These are phyloP conservation scores for Polyploca ridens DNA, from an alignment of 2,888 invertebrate genomes.

Conservation along the genomic window DNA sequence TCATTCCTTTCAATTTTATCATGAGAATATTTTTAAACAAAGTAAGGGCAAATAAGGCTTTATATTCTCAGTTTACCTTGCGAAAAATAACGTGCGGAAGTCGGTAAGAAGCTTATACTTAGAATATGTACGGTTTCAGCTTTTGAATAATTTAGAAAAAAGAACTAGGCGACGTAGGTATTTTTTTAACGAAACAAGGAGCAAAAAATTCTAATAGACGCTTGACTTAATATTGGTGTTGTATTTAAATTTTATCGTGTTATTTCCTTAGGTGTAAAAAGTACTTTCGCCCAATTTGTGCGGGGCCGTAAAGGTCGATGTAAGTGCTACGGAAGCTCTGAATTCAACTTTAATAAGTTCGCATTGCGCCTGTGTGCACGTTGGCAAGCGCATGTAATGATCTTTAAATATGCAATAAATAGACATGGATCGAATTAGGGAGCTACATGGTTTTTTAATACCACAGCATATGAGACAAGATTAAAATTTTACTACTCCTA, in stretches of 20 bases:
- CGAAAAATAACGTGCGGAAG: not conserved
- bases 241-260: slow-evolving; percentile 17
- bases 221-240: slow-evolving; percentile 6
- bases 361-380: slow-evolving; percentile 60
- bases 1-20: not conserved
- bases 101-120: not conserved
- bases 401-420: slow-evolving; percentile 47
- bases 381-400: slow-evolving; percentile 41
- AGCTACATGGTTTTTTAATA: too few relatives aligned
- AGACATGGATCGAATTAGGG: slow-evolving; percentile 33
- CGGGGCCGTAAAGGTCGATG: slow-evolving; percentile 50
- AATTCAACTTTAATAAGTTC: slow-evolving; percentile 76
- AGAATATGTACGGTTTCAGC: not conserved
- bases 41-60: not conserved
- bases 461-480: too few relatives aligned
- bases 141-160: not conserved
- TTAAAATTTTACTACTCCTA: too few relatives aligned
- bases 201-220: not conserved
- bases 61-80: not conserved
- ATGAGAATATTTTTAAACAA: not conserved
- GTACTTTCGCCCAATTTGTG: slow-evolving; percentile 1
- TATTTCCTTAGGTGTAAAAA: slow-evolving; percentile 17
- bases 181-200: slow-evolving; percentile 4
- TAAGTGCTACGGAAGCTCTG: slow-evolving; percentile 47
- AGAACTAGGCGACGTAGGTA: not conserved